Percentiles rank a stretch among this genome's conserved stretches.
phyloP scores from a whole-genome alignment of 2,113 vertebrate genomes.

The Micromys minutus region DNA sequence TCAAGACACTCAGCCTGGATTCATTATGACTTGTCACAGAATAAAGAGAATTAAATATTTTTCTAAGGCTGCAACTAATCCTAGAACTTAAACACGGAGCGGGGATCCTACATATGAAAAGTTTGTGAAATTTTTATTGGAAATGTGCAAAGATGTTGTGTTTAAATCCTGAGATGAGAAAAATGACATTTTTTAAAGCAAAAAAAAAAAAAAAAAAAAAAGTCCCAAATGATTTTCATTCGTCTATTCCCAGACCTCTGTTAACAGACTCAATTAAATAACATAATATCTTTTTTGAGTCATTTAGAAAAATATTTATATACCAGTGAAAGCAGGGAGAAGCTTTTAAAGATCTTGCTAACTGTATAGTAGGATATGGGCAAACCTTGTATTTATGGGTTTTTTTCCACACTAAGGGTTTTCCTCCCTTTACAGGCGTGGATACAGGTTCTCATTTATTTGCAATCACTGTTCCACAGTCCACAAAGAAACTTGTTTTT shows the following conservation, averaged over 20 bases:
- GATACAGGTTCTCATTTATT: conserved; percentile 75
- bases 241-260: conserved; percentile 72
- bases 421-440: conserved; percentile 72
- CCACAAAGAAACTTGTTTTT: conserved; percentile 85
- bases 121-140: conserved; percentile 61
- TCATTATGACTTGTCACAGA: conserved; percentile 68
- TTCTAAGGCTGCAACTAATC: conserved; percentile 66
- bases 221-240: conserved; percentile 67
- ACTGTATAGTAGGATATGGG: conserved; percentile 45
- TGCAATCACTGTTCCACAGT: conserved; percentile 71
- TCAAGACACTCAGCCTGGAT: conserved; percentile 71
- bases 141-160: conserved; percentile 70
- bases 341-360: conserved; percentile 64
- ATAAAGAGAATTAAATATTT: conserved; percentile 72
- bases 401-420: conserved; percentile 73
- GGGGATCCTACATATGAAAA: conserved; percentile 33
- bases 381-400: conserved; percentile 45
- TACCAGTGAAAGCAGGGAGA: conserved; percentile 60
- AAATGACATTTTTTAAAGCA: neutral
- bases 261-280: conserved; percentile 58
- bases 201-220: neutral
- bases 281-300: conserved; percentile 60
- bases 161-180: conserved; percentile 76
- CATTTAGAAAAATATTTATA: conserved; percentile 69
- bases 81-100: conserved; percentile 42